Evolutionary conservation across 2,888 invertebrate genomes (phyloP).

Genomic region (Cremastobaeus sp.): DNA sequence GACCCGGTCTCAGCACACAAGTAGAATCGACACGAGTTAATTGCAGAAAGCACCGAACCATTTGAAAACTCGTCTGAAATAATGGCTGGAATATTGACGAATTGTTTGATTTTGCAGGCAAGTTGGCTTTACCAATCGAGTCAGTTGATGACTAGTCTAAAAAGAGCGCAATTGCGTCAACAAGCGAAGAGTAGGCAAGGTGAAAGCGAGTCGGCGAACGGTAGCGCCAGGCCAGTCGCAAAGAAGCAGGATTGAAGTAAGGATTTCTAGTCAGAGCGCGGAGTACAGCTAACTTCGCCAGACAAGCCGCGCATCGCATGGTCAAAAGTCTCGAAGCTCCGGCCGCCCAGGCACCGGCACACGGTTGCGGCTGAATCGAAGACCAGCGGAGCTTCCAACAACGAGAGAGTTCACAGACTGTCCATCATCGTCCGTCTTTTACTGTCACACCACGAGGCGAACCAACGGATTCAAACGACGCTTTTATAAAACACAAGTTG

Average conservation of each 20-base stretch:
- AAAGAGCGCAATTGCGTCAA: constrained; percentile 88
- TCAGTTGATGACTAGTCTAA: constrained; percentile 90
- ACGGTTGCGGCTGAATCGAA: constrained; percentile 11
- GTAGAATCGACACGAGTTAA: too few relatives aligned
- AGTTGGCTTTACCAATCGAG: constrained; percentile 94
- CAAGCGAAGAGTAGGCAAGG: constrained; percentile 79
- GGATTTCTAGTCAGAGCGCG: constrained; percentile 55
- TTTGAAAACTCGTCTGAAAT: too few relatives aligned
- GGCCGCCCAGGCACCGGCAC: not conserved
- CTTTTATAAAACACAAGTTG: not conserved
- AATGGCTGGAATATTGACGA: too few relatives aligned
- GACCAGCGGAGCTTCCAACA: constrained; percentile 42
- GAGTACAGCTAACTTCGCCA: constrained; percentile 13
- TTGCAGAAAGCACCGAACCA: too few relatives aligned
- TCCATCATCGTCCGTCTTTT: constrained; percentile 57
- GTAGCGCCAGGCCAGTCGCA: constrained; percentile 31
- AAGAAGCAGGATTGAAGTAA: constrained; percentile 62
- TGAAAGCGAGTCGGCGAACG: constrained; percentile 62
- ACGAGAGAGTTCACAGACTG: constrained; percentile 55
- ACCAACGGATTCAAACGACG: constrained; percentile 9
- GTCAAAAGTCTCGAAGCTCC: constrained; percentile 38
- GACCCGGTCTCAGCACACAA: too few relatives aligned
- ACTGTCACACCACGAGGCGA: not conserved
- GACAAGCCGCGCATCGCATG: constrained; percentile 22
- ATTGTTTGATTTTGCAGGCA: constrained; percentile 81